These are phyloP conservation scores for Stichodactyla mertensii DNA, from an alignment of 64 coral and sea anemone genomes.

Conservation along the genomic window DNA sequence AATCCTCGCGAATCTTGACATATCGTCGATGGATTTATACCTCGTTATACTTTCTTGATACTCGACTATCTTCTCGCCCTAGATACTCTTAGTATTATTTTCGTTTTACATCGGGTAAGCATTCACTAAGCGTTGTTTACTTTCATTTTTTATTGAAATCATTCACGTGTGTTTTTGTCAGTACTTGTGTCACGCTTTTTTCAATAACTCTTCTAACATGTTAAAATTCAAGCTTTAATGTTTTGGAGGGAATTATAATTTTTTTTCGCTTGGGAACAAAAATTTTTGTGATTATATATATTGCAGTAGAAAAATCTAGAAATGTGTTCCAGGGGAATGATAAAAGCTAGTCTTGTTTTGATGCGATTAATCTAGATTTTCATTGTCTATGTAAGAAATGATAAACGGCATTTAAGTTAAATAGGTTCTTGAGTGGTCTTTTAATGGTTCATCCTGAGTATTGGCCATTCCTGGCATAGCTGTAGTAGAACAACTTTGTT, in stretches of 20 bases:
- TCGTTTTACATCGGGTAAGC: not conserved
- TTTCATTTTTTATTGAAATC: slow-evolving; percentile 6
- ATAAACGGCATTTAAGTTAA: too few species aligned
- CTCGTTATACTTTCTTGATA: not conserved
- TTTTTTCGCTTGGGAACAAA: too few species aligned
- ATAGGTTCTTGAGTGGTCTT: too few species aligned
- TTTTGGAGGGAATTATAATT: not conserved
- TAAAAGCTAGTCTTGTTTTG: too few species aligned
- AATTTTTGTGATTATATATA: too few species aligned
- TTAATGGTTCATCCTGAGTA: too few species aligned
- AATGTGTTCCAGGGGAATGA: too few species aligned
- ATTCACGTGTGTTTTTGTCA: slow-evolving; percentile 15
- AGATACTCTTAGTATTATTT: not conserved
- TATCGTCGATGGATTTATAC: not conserved
- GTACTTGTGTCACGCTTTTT: not conserved
- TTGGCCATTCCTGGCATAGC: too few species aligned
- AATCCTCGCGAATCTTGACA: not conserved
- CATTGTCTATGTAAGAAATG: too few species aligned
- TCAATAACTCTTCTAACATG: not conserved
- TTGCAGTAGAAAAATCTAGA: too few species aligned
- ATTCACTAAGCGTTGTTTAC: not conserved
- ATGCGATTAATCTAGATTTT: too few species aligned
- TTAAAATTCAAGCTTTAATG: not conserved
- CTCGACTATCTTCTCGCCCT: not conserved
- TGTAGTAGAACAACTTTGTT: too few species aligned